Evolutionary conservation across 2,888 invertebrate genomes (phyloP).

Genomic region (Drosophila birchii): DNA sequence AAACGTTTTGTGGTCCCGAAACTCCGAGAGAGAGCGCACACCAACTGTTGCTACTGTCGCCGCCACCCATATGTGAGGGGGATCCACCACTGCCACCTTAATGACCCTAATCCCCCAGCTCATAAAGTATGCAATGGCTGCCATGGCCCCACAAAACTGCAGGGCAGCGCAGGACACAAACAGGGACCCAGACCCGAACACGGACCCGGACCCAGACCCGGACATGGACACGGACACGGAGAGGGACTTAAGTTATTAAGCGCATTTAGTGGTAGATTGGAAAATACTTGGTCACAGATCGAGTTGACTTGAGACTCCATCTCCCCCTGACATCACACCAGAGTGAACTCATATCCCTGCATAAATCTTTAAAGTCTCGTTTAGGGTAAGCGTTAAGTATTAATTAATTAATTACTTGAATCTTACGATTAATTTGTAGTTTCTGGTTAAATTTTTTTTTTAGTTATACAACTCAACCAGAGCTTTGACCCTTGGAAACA

Average conservation of each 20-base stretch:
- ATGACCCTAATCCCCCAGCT: constrained; percentile 69
- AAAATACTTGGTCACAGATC: constrained; percentile 37
- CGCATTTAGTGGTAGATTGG: constrained; percentile 38
- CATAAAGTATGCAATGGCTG: constrained; percentile 67
- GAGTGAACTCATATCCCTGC: constrained; percentile 1
- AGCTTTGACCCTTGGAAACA: too few species aligned
- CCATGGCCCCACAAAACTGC: constrained; percentile 19
- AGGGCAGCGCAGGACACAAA: background rate
- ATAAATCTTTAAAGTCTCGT: constrained; percentile 17
- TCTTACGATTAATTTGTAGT: background rate
- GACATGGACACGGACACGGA: background rate
- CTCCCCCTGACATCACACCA: background rate
- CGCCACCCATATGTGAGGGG: constrained; percentile 19
- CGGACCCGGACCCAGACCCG: too few species aligned
- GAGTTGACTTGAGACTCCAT: background rate
- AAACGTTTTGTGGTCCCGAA: constrained; percentile 62
- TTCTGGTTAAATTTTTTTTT: background rate
- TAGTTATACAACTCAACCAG: too few species aligned
- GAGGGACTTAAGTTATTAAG: constrained; percentile 41
- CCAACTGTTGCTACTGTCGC: constrained; percentile 62
- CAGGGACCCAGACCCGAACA: too few species aligned
- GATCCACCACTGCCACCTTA: constrained; percentile 41
- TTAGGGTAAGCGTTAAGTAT: background rate
- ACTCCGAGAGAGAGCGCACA: constrained; percentile 23
- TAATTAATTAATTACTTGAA: background rate